Evolutionary conservation across 2,888 invertebrate genomes (phyloP).

Genomic region (Epinotia ramella): DNA sequence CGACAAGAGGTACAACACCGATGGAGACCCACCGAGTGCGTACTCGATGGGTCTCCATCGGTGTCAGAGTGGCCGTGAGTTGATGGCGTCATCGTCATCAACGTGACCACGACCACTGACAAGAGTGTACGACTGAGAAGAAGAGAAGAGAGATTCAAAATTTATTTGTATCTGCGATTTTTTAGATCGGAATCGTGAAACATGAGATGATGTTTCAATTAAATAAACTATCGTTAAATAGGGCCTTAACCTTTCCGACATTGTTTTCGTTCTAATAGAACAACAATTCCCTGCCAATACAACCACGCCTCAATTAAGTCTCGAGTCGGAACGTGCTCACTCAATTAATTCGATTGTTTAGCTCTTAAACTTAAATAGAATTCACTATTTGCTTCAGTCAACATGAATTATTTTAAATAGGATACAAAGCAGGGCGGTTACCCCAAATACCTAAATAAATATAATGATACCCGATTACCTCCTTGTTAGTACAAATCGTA

Average conservation of each 20-base stretch:
- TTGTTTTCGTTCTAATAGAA: neutral
- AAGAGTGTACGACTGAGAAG: neutral
- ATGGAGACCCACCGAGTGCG: too few relatives aligned
- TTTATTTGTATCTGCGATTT: neutral
- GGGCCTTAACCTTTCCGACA: too few relatives aligned
- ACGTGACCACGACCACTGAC: too few relatives aligned
- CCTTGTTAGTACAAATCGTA: neutral
- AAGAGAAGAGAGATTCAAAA: too few relatives aligned
- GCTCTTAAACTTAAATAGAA: slow-evolving; percentile 3
- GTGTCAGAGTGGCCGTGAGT: too few relatives aligned
- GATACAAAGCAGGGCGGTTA: neutral
- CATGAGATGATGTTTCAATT: too few relatives aligned
- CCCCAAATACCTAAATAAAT: neutral
- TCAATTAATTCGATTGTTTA: slow-evolving; percentile 9
- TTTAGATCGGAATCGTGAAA: too few relatives aligned
- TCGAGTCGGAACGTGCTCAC: slow-evolving; percentile 10
- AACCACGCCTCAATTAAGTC: slow-evolving; percentile 7
- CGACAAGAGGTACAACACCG: too few relatives aligned
- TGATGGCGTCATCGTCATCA: too few relatives aligned
- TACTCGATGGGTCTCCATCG: too few relatives aligned
- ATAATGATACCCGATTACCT: too few relatives aligned
- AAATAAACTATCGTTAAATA: too few relatives aligned
- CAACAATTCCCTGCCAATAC: neutral
- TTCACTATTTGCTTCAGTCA: neutral
- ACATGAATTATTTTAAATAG: neutral